Base-by-base conservation (phyloP, 35 echinoderm and acorn worm genomes). In the Apostichopus californicus region DNA sequence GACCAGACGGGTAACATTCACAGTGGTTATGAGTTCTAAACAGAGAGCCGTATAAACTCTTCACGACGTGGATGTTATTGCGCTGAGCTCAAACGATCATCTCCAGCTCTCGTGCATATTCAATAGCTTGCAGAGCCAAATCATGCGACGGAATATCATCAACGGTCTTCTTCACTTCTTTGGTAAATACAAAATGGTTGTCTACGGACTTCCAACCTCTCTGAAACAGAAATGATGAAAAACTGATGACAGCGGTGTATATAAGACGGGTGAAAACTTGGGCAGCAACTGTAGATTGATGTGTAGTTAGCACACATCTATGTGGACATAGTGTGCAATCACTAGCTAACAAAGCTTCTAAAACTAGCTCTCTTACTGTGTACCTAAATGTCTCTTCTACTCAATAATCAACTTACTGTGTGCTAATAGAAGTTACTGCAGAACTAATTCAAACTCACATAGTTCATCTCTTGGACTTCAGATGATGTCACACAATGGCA, bases 71-170 rank as follows among this genome's bases (percentile, higher is more conserved):
- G 18, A 68, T 12, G 6, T 8, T 80, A 54, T 22, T 28, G 10
- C 78, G 52, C 83, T 86, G 55, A 4, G 56, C 22, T 90, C 88
- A 98, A 23, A 98, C 97, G 75, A 98, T 98, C 97, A 96, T 98
- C 79, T 98, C 97, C 26, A 98, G 78, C 77, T 98, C 97, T 92
- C 92, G 92, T 72, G 97, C 97, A 95, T 98, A 98, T 86, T 98
- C 95, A 79, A 99, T 99, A 66, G 95, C 93, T 85, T 99, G 97
- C 11, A 96, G 88, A 5, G 97, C 97, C 21, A 99, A 68, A 17
- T 93, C 71, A 25, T 96, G 91, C 52, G 97, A 96, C 25, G 97
- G 97, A 79, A 99, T 99, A 24, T 78, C 93, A 10, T 99, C 97
- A 23, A 96, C 97, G 11, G 97, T 93, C 83, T 99, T 96, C 93